A percentile compares a stretch with the other conserved stretches of the same genome.
phyloP scores from a whole-genome alignment of 2,888 invertebrate species.

The Cantharis lateralis region DNA sequence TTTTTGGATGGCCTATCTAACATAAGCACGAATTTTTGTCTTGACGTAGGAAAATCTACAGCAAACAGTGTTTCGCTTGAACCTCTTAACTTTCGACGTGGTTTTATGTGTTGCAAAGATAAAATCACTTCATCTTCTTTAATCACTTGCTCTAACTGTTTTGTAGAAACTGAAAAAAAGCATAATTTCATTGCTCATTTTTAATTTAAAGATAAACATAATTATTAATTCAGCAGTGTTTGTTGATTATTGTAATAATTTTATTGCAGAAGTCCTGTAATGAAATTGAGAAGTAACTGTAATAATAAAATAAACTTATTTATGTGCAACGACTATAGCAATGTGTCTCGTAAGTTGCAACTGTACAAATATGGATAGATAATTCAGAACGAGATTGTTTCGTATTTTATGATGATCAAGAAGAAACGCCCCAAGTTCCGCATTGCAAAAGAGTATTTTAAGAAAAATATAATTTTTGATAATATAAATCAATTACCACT shows the following conservation, averaged over 20 bases:
- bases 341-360: not conserved
- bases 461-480: not conserved
- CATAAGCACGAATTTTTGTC: constrained; percentile 60
- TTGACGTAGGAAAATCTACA: constrained; percentile 60
- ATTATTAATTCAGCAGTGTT: too few species aligned
- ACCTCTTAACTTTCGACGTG: constrained; percentile 55
- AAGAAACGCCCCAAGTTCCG: constrained; percentile 33
- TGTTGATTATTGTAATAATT: not conserved
- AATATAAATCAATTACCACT: not conserved
- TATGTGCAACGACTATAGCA: not conserved
- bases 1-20: constrained; percentile 61
- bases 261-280: not conserved
- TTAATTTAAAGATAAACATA: too few species aligned
- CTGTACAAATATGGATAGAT: constrained; percentile 36
- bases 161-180: constrained; percentile 55
- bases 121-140: constrained; percentile 60
- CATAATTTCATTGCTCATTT: not conserved
- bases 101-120: constrained; percentile 59
- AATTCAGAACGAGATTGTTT: constrained; percentile 39
- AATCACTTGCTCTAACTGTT: constrained; percentile 58
- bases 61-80: constrained; percentile 61
- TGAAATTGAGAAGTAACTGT: not conserved
- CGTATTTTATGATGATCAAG: constrained; percentile 26
- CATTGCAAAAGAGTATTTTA: constrained; percentile 16
- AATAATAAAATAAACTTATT: not conserved